These are phyloP conservation scores for Trichonephila inaurata DNA, from an alignment of 1,140 invertebrate species.

Conservation along the genomic window DNA sequence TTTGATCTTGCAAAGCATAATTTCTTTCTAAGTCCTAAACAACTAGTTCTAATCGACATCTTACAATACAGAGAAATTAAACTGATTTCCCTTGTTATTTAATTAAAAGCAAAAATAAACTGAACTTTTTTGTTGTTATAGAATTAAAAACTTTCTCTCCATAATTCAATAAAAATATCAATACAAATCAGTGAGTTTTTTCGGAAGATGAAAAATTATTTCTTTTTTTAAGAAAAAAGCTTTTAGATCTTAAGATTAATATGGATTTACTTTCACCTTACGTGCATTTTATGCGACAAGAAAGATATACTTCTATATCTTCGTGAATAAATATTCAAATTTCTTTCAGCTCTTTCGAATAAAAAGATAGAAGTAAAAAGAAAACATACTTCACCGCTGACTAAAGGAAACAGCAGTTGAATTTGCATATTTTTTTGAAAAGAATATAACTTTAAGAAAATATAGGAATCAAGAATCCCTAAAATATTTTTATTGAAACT, in stretches of 20 bases:
- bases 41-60: no score
- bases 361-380: neutral
- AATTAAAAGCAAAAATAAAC: no score
- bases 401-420: constrained; percentile 41
- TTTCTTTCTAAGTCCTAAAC: no score
- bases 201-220: neutral
- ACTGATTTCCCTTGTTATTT: no score
- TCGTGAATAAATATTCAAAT: constrained; percentile 49
- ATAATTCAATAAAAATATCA: neutral
- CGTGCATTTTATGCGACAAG: constrained; percentile 32
- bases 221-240: neutral
- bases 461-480: constrained; percentile 1
- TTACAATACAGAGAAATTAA: no score
- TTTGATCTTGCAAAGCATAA: no score
- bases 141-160: neutral
- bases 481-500: constrained; percentile 48
- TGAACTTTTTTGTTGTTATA: no score
- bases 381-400: neutral
- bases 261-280: constrained; percentile 6
- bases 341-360: constrained; percentile 11
- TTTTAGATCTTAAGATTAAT: constrained; percentile 33
- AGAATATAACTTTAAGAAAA: constrained; percentile 18
- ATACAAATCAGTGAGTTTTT: neutral
- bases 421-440: constrained; percentile 54
- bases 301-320: constrained; percentile 26